Base-by-base conservation (phyloP, 2,113 vertebrate species). In the Corapipo altera region DNA sequence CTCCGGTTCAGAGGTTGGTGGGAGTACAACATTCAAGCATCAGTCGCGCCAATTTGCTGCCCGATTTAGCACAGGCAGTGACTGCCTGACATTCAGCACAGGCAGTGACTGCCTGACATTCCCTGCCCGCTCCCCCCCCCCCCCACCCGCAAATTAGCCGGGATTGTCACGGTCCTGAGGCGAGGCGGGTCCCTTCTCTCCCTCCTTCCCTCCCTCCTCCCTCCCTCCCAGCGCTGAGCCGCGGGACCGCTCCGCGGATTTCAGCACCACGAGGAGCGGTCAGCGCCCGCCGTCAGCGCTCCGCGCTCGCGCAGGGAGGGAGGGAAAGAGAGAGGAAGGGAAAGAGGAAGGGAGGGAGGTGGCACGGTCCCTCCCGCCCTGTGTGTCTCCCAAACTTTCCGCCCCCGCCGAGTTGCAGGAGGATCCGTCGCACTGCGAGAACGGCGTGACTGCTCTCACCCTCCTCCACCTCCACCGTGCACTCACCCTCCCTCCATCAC, bases 21-120 rank as follows among this genome's bases (percentile, higher is more conserved):
- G 97, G 96, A 97, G 97, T 97, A 98, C 98, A 97, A 98, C 98
- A 98, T 95, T 96, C 96, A 94, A 88, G 96, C 98, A 98, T 98
- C 98, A 97, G 98, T 98, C 97, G 98, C 98, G 98, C 98, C 98
- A 98, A 98, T 99, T 99, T 99, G 98, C 98, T 98, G 98, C 98
- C 97, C 98, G 98, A 98, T 99, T 99, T 99, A 99, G 98, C 98
- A 97, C 97, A 92, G 96, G 97, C 98, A 94, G 97, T 97, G 98
- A 98, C 98, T 98, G 98, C 98, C 65, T 99, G 99, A 98, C 99
- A 98, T 98, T 97, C 97, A 99, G 98, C 98, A 97, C 97, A 92
- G 96, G 97, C 98, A 94, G 97, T 97, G 98, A 98, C 98, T 98
- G 98, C 98, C 65, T 99, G 99, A 98, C 99, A 98, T 98, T 97